phyloP scores from a whole-genome alignment of 2,797 vertebrate species.

The Pachyuromys duprasi region DNA sequence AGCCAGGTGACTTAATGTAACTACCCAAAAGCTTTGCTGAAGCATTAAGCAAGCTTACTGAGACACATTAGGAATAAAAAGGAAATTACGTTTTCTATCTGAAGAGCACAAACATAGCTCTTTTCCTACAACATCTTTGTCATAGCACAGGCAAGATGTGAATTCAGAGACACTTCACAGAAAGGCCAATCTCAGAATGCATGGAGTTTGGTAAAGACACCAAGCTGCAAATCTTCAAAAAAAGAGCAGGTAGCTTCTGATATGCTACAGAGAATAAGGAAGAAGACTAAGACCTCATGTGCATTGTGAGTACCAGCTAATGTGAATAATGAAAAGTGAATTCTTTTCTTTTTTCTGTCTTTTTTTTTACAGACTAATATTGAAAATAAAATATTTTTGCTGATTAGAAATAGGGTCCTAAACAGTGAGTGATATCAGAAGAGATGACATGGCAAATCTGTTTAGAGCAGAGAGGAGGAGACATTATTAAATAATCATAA shows the following conservation, averaged over 20 bases:
- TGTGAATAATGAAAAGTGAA: too few relatives aligned
- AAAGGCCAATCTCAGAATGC: background rate
- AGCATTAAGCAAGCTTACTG: background rate
- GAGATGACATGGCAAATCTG: background rate
- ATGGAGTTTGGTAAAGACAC: background rate
- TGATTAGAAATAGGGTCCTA: constrained; percentile 10
- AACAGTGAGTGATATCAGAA: constrained; percentile 20
- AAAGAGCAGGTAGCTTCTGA: background rate
- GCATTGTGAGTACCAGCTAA: background rate
- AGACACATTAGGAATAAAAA: background rate
- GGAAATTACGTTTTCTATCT: background rate
- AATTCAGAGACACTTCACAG: background rate
- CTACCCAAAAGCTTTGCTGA: background rate
- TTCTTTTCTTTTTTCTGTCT: background rate
- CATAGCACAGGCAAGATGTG: background rate
- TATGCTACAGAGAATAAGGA: background rate
- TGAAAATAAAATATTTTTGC: constrained; percentile 40
- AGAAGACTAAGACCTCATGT: constrained; percentile 3
- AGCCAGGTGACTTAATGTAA: background rate
- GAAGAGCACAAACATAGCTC: background rate
- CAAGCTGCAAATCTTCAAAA: background rate
- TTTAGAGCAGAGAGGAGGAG: background rate
- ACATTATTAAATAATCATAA: background rate
- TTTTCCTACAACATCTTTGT: background rate
- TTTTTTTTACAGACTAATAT: constrained; percentile 24